Conservation (phyloP, 37 sponge, comb jelly and placozoan genomes). For the Haliclona indistincta region DNA sequence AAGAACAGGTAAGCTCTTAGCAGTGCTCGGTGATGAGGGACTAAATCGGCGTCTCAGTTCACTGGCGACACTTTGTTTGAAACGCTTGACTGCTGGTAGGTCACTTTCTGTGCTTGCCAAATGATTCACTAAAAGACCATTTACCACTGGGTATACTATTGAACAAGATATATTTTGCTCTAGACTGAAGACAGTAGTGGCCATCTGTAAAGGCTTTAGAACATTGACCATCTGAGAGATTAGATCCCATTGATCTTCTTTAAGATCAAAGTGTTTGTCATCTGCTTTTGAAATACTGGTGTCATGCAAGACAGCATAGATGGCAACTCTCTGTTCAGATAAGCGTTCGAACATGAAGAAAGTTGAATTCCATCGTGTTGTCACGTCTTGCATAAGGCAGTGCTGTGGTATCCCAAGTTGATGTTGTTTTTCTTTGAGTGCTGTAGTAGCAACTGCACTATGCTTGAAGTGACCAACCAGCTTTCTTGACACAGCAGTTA, state of each 20-base stretch:
- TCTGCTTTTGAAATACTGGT: background rate
- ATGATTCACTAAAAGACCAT: constrained; percentile 29
- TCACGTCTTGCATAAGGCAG: constrained; percentile 21
- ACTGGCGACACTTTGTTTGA: constrained; percentile 20
- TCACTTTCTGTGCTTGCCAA: constrained; percentile 16
- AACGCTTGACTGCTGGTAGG: constrained; percentile 25
- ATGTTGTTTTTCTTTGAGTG: constrained; percentile 25
- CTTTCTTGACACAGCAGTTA: constrained; percentile 10
- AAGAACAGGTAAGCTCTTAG: constrained; percentile 33
- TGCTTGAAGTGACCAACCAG: constrained; percentile 40
- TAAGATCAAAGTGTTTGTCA: constrained; percentile 15
- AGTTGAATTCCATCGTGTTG: constrained; percentile 28
- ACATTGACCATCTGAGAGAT: constrained; percentile 12
- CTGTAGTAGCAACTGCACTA: constrained; percentile 20
- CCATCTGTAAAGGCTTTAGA: constrained; percentile 29
- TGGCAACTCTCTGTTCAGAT: constrained; percentile 6
- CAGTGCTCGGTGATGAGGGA: background rate
- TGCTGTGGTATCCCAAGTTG: constrained; percentile 12
- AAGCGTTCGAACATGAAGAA: constrained; percentile 19
- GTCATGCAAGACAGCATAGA: constrained; percentile 16
- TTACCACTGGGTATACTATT: constrained; percentile 16
- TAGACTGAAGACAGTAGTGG: constrained; percentile 21
- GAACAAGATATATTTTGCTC: constrained; percentile 33
- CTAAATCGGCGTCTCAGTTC: constrained; percentile 17
- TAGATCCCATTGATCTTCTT: constrained; percentile 37